Evolutionary conservation across 2,888 invertebrate species (phyloP), one percentile per base, ranked within the genome.

Genomic region (Aquatica leii): DNA sequence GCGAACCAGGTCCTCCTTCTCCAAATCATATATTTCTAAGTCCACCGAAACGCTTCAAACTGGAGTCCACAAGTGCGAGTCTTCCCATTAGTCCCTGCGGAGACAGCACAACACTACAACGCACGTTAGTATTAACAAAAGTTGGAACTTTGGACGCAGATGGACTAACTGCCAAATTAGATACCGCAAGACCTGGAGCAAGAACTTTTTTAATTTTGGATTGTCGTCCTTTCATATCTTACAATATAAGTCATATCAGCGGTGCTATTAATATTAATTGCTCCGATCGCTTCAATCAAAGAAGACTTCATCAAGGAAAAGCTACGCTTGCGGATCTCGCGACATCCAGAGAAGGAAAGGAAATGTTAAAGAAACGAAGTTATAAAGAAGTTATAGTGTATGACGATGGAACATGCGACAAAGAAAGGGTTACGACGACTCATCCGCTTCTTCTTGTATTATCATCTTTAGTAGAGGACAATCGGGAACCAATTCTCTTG

Each of bases 211-310:
- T 89, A 12, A 77, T 89, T 5, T 78, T 90, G 54, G 90, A 90
- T 77, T 88, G 89, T 77, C 84, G 90, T 48, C 86, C 90, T 1
- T 90, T 90, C 78, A 85, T 90, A 69, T 86, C 88, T 61, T 90
- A 87, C 82, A 90, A 90, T 77, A 84, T 86, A 68, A 86, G 86
- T 76, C 91, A 91, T 80, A 86, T 91, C 67, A 82, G 84, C 60
- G 89, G 89, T 37, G 87, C 89, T 18, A 85, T 89, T 73, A 91
- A 91, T 80, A 86, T 91, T 66, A 90, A 89, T 78, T 90, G 90
- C 76, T 86, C 88, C 34, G 90, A 90, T 77, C 83, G 90, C 49
- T 88, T 90, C 78, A 89, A 88, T 76, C 83, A 89, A 62, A 83
- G 87, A 68, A 81, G 90, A 21, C 80, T 91, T 67, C 88, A 88